Evolutionary conservation across 2,113 vertebrate species (phyloP).

Genomic region (Pipra filicauda): DNA sequence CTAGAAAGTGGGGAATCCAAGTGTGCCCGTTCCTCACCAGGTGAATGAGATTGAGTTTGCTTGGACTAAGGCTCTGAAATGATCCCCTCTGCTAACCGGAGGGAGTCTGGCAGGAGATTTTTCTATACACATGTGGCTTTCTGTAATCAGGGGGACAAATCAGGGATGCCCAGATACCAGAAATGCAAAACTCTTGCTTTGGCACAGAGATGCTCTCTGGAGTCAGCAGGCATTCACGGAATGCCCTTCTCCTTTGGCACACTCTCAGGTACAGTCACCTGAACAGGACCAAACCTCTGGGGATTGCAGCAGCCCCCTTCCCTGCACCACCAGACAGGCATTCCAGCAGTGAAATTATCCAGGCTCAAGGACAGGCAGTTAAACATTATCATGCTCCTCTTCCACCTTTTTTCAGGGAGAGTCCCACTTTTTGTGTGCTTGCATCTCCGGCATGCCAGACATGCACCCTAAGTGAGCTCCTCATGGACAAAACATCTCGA

Average conservation of each 20-base stretch:
- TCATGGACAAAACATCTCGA: constrained; percentile 43
- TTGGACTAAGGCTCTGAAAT: background rate
- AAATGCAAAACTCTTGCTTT: background rate
- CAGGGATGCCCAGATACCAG: background rate
- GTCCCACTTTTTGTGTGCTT: background rate
- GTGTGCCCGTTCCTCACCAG: background rate
- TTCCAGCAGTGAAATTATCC: background rate
- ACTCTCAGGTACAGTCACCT: background rate
- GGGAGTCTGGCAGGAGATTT: background rate
- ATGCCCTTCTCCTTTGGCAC: background rate
- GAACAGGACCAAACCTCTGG: background rate
- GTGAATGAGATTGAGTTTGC: background rate
- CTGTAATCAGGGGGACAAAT: background rate
- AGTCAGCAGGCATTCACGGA: background rate
- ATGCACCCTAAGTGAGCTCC: background rate
- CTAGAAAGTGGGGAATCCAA: background rate
- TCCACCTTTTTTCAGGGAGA: background rate
- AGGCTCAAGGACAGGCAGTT: background rate
- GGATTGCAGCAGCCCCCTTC: background rate
- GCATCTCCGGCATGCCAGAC: constrained; percentile 14
- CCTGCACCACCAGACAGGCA: background rate
- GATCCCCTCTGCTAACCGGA: background rate
- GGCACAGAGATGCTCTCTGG: background rate
- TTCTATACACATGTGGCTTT: background rate
- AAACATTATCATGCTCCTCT: constrained; percentile 1